Conservation (phyloP, 2,888 invertebrate genomes). For the Neoaliturus tenellus region DNA sequence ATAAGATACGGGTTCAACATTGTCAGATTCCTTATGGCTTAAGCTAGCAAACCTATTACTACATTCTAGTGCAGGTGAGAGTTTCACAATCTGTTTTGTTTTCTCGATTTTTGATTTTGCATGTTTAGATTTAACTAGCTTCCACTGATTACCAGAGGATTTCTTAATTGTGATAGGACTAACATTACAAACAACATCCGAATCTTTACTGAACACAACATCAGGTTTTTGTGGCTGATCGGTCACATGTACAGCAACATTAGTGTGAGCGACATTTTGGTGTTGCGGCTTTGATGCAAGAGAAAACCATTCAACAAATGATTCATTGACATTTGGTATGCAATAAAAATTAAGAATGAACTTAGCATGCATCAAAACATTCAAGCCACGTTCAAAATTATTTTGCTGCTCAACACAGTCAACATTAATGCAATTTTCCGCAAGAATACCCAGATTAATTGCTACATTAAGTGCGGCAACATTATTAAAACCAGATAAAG, state of each 20-base stretch:
- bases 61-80: neutral
- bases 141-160: neutral
- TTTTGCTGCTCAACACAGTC: neutral
- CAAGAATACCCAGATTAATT: neutral
- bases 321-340: neutral
- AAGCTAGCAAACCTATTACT: neutral
- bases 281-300: neutral
- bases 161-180: neutral
- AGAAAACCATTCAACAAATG: conserved; percentile 3
- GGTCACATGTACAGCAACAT: neutral
- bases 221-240: neutral
- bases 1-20: too few species aligned
- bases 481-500: neutral
- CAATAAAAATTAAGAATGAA: conserved; percentile 9
- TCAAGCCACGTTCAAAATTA: neutral
- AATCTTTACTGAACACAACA: too few species aligned
- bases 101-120: neutral
- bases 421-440: neutral
- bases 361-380: conserved; percentile 19
- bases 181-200: neutral
- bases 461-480: neutral
- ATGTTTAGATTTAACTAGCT: neutral
- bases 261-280: neutral
- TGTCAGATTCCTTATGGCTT: too few species aligned
- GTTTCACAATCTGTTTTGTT: neutral